phyloP scores from a whole-genome alignment of 2,113 vertebrate species.

The Aegithalos caudatus region DNA sequence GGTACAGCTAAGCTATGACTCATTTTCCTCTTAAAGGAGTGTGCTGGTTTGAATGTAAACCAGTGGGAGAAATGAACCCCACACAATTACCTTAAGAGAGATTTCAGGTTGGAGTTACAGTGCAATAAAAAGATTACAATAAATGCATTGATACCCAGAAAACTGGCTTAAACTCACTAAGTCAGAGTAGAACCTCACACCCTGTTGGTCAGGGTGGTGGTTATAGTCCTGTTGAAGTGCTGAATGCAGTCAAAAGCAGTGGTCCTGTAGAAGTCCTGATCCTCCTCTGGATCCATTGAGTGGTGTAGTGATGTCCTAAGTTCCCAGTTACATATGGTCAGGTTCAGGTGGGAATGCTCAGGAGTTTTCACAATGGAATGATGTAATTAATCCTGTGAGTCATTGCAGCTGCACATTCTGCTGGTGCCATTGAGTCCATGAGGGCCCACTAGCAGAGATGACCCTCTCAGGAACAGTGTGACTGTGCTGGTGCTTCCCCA shows the following conservation, averaged over 20 bases:
- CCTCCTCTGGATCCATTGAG: background rate
- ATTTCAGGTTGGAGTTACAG: background rate
- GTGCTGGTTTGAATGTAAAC: background rate
- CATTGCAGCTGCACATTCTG: background rate
- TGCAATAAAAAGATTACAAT: background rate
- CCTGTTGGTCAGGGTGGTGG: background rate
- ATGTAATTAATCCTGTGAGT: background rate
- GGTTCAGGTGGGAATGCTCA: background rate
- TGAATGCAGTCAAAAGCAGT: background rate
- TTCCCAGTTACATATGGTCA: too few relatives aligned
- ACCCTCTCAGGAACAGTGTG: background rate
- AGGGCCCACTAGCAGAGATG: background rate
- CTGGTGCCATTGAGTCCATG: background rate
- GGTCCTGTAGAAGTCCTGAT: background rate
- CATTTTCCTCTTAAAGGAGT: background rate
- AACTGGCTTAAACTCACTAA: background rate
- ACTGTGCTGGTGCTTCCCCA: background rate
- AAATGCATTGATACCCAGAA: background rate
- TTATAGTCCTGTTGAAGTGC: background rate
- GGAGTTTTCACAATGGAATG: background rate
- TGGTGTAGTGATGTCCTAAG: background rate
- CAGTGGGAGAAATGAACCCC: background rate
- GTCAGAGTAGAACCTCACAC: background rate
- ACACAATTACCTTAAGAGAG: too few relatives aligned
- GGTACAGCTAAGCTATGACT: background rate